phyloP scores from a whole-genome alignment of 2,113 vertebrate genomes.

The Bambusicola thoracicus region DNA sequence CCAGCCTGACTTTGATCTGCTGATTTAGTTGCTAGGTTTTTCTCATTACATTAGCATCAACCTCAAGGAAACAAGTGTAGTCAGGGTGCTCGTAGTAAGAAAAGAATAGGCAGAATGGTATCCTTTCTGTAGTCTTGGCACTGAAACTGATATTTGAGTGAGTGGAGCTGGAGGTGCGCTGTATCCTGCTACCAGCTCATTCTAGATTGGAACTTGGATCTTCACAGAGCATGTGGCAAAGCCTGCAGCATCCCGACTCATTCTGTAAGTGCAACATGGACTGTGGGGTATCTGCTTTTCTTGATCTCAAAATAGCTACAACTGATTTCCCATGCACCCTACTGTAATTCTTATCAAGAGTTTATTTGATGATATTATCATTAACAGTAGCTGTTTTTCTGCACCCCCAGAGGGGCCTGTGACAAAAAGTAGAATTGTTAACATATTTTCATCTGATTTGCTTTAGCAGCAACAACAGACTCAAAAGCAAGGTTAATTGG shows the following conservation, averaged over 20 bases:
- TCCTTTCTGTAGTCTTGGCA: background rate
- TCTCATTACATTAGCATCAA: background rate
- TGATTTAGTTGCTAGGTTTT: background rate
- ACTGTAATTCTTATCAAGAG: background rate
- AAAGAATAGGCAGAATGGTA: background rate
- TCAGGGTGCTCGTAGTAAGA: background rate
- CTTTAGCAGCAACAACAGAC: background rate
- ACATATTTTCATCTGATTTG: background rate
- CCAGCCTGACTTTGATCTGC: background rate
- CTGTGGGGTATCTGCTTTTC: background rate
- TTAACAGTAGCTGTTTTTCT: background rate
- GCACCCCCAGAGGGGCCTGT: background rate
- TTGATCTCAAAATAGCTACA: background rate
- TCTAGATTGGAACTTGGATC: background rate
- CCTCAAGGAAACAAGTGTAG: conserved; percentile 1
- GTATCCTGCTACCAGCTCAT: background rate
- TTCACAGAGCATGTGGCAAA: background rate
- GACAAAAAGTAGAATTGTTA: background rate
- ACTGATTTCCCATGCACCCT: background rate
- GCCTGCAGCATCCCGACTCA: background rate
- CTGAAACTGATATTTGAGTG: background rate
- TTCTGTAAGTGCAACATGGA: background rate
- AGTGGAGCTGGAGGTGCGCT: background rate
- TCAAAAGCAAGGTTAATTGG: background rate
- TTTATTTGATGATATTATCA: background rate